Percentiles rank a stretch among this genome's conserved stretches.
Evolutionary conservation across 2,113 vertebrate species (phyloP).

Genomic region (Psammodynastes pulverulentus): DNA sequence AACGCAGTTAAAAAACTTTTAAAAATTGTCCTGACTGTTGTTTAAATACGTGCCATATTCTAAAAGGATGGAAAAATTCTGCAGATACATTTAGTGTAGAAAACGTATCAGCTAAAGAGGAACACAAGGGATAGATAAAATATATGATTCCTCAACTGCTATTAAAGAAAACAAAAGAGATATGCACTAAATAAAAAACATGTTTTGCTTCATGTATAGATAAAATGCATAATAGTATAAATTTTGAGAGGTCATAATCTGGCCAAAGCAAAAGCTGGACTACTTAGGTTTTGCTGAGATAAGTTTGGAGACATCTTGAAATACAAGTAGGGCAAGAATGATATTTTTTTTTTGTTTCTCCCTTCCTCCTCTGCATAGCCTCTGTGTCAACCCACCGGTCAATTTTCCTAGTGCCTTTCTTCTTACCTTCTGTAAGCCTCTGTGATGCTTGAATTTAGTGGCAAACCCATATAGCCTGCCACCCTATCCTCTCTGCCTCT

Average conservation of each 20-base stretch:
- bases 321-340: background rate
- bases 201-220: background rate
- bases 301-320: background rate
- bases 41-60: background rate
- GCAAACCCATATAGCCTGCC: background rate
- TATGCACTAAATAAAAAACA: background rate
- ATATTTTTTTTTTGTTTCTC: background rate
- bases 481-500: background rate
- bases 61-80: background rate
- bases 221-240: background rate
- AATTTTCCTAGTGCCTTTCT: background rate
- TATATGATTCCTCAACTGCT: background rate
- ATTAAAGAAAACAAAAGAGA: background rate
- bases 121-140: background rate
- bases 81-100: background rate
- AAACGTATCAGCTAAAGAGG: background rate
- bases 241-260: background rate
- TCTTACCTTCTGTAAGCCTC: background rate
- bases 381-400: background rate
- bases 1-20: background rate
- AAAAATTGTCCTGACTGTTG: background rate
- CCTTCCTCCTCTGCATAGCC: background rate
- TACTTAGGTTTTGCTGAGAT: background rate
- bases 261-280: background rate
- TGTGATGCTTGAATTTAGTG: background rate